phyloP scores from a whole-genome alignment of 2,113 vertebrate genomes.

The Archocentrus centrarchus region DNA sequence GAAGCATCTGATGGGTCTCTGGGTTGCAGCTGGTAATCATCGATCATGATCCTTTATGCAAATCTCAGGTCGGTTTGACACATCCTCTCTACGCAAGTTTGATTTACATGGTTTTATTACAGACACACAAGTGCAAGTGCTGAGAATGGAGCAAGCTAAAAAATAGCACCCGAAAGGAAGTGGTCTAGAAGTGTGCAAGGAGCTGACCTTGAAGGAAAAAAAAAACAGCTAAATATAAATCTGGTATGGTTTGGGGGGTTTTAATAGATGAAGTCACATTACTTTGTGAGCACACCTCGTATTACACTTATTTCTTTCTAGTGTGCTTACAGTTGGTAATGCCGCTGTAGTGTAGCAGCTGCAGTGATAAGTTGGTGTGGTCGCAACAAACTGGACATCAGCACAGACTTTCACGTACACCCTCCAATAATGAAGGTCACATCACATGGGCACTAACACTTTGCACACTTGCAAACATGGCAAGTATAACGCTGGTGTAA shows the following conservation, averaged over 20 bases:
- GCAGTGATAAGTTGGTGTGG: neutral
- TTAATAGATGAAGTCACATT: neutral
- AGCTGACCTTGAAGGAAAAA: neutral
- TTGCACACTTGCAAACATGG: neutral
- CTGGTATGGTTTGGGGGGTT: neutral
- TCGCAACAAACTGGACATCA: neutral
- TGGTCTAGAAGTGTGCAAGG: neutral
- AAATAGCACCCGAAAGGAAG: neutral
- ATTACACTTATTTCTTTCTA: neutral
- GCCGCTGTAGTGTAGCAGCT: rapidly evolving
- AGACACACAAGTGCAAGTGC: neutral
- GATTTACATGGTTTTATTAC: neutral
- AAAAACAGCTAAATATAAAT: neutral
- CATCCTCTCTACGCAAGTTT: neutral
- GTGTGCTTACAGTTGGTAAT: neutral
- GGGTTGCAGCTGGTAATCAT: too few species aligned
- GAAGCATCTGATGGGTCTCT: too few species aligned
- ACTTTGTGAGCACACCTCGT: neutral
- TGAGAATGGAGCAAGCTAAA: neutral
- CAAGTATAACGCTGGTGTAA: neutral
- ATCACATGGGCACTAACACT: neutral
- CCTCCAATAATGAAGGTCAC: neutral
- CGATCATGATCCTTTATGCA: neutral
- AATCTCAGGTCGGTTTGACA: neutral
- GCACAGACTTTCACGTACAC: neutral